Evolutionary conservation across 2,797 vertebrate genomes (phyloP), one percentile per base, ranked within the genome.

Genomic region (Halcyon leucocephala): DNA sequence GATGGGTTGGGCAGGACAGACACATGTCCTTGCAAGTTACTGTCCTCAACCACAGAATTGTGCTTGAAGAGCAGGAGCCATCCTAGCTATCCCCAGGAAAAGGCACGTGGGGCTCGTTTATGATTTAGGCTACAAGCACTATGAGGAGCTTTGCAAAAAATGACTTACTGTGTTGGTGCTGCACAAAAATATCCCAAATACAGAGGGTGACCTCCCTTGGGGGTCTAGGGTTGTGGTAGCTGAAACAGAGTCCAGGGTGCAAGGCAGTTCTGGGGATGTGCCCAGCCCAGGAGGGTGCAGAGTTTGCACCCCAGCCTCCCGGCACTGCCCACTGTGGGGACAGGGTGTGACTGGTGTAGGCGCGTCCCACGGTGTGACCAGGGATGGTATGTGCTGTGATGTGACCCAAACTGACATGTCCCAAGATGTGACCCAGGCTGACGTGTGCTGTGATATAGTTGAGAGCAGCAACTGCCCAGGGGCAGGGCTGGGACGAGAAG

Each of bases 31-130:
- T 77, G 35, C 1, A 4, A 80, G 54, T 48, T 28, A 22, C 26
- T 12, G 2, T 31, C 71, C 77, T 22, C 80, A 91, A 46, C 21
- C 0, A 0, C 60, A 88, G 60, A 51, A 22, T 42, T 39, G 37
- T 1, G 1, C 20, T 44, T 10, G 52, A 41, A 6, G 46, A 65
- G 54, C 72, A 46, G 69, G 18, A 92, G 6, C 57, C 61, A 29
- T 29, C 54, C 62, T 64, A 62, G 49, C 10, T 49, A 20, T 4
- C 42, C 18, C 55, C 0, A 0, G 60, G 24, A 67, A 60, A 78
- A 66, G 35, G 28, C 5, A 7, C 4, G 0, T 19, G 66, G 42
- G 16, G 18, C 26, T 66, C 0, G 0, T 17, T 44, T n/a, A 19
- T 31, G 37, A 12, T 33, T 44, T 10, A 25, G 58, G 62, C 18